A percentile compares a stretch with the other conserved stretches of the same genome.
Evolutionary conservation across 2,888 invertebrate genomes (phyloP).

Genomic region (Dicycla oo): DNA sequence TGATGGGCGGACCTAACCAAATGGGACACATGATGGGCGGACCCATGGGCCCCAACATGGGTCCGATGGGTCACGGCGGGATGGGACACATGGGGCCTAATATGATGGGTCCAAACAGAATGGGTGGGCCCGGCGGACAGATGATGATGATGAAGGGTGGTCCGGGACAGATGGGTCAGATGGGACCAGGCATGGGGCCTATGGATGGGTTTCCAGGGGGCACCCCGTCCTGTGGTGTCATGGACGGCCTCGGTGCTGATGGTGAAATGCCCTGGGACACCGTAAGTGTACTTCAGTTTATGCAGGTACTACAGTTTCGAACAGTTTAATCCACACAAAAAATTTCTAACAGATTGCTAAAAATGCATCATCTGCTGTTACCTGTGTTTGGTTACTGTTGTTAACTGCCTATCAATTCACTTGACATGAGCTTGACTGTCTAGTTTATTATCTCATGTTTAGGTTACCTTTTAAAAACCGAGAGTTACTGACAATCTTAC

Average conservation of each 20-base stretch:
- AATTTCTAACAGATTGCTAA: background rate
- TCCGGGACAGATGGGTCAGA: constrained; percentile 86
- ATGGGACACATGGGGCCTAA: constrained; percentile 89
- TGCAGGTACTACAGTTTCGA: background rate
- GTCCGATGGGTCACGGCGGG: constrained; percentile 85
- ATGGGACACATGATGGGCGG: constrained; percentile 89
- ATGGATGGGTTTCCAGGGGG: constrained; percentile 90
- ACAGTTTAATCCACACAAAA: background rate
- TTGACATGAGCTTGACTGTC: background rate
- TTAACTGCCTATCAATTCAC: background rate
- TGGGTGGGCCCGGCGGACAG: constrained; percentile 85
- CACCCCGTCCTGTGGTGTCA: constrained; percentile 91
- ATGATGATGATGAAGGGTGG: constrained; percentile 90
- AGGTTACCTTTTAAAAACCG: background rate
- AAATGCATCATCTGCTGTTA: background rate
- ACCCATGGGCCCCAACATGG: constrained; percentile 87
- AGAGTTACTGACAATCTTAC: background rate
- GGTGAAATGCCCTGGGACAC: constrained; percentile 91
- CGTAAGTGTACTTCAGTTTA: constrained; percentile 76
- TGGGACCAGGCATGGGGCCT: constrained; percentile 86
- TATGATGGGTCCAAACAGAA: constrained; percentile 88
- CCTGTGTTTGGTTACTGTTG: background rate
- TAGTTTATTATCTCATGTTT: background rate
- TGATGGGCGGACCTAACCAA: constrained; percentile 89
- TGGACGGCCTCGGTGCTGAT: constrained; percentile 91